Evolutionary conservation across 2,113 vertebrate species (phyloP).

Genomic region (Tiliqua scincoides): DNA sequence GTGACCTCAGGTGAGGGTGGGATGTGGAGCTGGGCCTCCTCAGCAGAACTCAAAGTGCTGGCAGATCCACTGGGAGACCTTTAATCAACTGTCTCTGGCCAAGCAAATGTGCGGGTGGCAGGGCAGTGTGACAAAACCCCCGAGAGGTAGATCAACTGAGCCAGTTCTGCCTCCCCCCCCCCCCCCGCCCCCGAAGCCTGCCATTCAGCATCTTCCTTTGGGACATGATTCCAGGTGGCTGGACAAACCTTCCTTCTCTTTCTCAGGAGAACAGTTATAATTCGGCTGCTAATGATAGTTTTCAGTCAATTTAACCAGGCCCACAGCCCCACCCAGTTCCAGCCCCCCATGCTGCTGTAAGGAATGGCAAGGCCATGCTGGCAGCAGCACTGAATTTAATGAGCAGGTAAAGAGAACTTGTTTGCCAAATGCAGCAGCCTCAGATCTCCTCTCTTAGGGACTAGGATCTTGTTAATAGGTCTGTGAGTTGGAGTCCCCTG

Average conservation of each 20-base stretch:
- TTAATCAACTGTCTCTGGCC: no score
- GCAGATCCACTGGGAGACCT: no score
- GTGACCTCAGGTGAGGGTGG: no score
- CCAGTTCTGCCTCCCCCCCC: no score
- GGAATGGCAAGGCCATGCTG: not conserved
- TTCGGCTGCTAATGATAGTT: conserved; percentile 2
- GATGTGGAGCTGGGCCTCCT: no score
- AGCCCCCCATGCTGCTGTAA: not conserved
- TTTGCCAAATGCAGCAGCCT: not conserved
- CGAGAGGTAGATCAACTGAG: no score
- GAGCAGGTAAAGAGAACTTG: conserved; percentile 6
- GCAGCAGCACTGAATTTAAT: not conserved
- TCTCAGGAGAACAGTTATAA: not conserved
- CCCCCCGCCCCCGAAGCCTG: no score
- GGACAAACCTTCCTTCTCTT: not conserved
- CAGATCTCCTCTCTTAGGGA: conserved; percentile 21
- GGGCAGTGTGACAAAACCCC: no score
- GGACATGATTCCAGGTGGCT: not conserved
- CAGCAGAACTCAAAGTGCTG: no score
- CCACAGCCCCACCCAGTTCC: not conserved
- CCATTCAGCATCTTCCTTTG: not conserved
- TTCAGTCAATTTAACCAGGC: not conserved
- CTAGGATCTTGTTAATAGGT: conserved; percentile 1
- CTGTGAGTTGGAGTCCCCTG: not conserved
- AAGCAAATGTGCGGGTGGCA: no score